A percentile compares a stretch with the other conserved stretches of the same genome.
phyloP scores from a whole-genome alignment of 2,797 vertebrate species.

The Taenioides sp. region DNA sequence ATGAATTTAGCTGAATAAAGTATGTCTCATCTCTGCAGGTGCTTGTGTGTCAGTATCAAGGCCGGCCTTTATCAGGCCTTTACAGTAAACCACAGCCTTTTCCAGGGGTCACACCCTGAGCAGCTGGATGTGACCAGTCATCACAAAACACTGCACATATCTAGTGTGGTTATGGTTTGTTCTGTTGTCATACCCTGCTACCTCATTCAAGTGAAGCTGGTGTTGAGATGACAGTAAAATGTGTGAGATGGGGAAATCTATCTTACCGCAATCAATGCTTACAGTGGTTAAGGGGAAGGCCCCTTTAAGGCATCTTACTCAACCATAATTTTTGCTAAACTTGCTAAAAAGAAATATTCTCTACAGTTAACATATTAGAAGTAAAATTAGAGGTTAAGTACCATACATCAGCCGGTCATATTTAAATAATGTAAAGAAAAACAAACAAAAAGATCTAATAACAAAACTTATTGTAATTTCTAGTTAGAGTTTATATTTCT shows the following conservation, averaged over 20 bases:
- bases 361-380: background rate
- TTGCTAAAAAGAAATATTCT: background rate
- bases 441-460: no score
- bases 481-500: background rate
- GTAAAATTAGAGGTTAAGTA: background rate
- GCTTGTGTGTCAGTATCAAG: constrained; percentile 66
- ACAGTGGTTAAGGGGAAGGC: constrained; percentile 42
- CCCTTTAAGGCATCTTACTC: constrained; percentile 23
- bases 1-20: constrained; percentile 10
- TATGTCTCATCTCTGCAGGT: constrained; percentile 64
- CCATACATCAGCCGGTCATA: background rate
- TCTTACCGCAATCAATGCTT: constrained; percentile 21
- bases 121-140: constrained; percentile 66
- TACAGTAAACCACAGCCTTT: constrained; percentile 66
- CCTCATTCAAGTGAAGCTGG: constrained; percentile 28
- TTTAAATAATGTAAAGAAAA: background rate
- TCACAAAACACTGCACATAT: constrained; percentile 61
- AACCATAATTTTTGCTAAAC: background rate
- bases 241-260: constrained; percentile 47
- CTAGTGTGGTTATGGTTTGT: constrained; percentile 40
- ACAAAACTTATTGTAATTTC: background rate
- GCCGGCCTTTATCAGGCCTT: constrained; percentile 60
- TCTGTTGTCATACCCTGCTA: constrained; percentile 50
- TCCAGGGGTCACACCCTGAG: constrained; percentile 56
- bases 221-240: constrained; percentile 32